Base-by-base conservation (phyloP, 2,113 vertebrate genomes). In the Lates calcarifer region DNA sequence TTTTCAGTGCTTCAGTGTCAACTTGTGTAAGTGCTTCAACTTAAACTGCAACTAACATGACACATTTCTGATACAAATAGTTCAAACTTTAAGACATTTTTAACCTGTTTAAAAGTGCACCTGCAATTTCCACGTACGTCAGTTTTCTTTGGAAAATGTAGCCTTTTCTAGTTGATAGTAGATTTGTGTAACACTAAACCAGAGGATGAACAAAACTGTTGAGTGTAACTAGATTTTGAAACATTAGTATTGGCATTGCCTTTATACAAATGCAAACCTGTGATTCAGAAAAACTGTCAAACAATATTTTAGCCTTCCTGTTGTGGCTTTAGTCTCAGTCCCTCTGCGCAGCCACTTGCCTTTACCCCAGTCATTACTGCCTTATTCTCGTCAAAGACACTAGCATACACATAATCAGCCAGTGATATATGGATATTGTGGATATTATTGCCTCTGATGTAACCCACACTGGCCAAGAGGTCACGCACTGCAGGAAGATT, bases 391-490 rank as follows among this genome's bases (percentile, higher is more conserved):
- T 68, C 64, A 76, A 43, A 71, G 28, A 65, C 60, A 74, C 55
- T 31, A 15, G 28, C 57, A 63, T 24, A 33, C 71, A 20, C 69
- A 56, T 64, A 58, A 75, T 71, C 61, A 72, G 33, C n/a, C 65
- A 60, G 13, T 81, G 79, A 86, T 79, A 29, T 57, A 77, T 58
- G 26, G 65, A 29, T 57, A 77, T 58, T n/a, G 65, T 26, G 11
- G 41, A 60, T 56, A 24, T 89, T 58, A 89, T 69, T 51, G 64
- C 62, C 68, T 82, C 66, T 72, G 56, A 68, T 74, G 77, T 86
- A 81, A 82, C 41, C 51, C 11, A 22, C 57, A n/a, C 15, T 39
- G 35, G 49, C 33, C 22, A 13, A 45, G 55, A 75, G 75, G 47
- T 76, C 79, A 74, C 68, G 53, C 11, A 43, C 51, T 45, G 35